These are phyloP conservation scores for Clarias gariepinus DNA, from an alignment of 2,113 vertebrate species.

Conservation along the genomic window DNA sequence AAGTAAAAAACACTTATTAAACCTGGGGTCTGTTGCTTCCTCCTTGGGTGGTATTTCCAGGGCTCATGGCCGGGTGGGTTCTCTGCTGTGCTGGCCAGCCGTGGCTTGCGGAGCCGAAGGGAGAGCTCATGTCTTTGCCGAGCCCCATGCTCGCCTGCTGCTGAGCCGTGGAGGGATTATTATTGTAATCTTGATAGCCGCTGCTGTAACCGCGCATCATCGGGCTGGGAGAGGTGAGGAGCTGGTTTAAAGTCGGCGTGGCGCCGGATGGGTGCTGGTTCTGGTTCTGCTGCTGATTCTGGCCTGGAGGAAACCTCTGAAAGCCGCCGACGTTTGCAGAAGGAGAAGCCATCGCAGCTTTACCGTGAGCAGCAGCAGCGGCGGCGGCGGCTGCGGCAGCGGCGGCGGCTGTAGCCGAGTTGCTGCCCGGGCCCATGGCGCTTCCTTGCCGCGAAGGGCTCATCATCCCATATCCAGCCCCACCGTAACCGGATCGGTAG, in stretches of 20 bases:
- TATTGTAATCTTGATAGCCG: constrained; percentile 82
- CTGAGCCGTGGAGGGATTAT: constrained; percentile 67
- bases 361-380: constrained; percentile 68
- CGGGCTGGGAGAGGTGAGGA: constrained; percentile 88
- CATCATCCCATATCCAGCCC: constrained; percentile 79
- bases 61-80: constrained; percentile 82
- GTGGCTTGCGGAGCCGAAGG: constrained; percentile 80
- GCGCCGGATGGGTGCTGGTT: constrained; percentile 82
- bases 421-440: constrained; percentile 77
- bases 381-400: constrained; percentile 13
- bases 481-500: constrained; percentile 80
- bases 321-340: constrained; percentile 72
- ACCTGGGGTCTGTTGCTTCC: constrained; percentile 82
- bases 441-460: constrained; percentile 80
- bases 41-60: constrained; percentile 79
- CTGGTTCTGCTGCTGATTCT: constrained; percentile 72
- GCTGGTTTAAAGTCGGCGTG: constrained; percentile 89
- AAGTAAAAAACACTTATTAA: background rate
- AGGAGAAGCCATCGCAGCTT: constrained; percentile 69
- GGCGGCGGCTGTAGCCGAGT: constrained; percentile 47
- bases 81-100: constrained; percentile 86
- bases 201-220: constrained; percentile 87
- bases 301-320: constrained; percentile 82
- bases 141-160: constrained; percentile 73
- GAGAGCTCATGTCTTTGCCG: constrained; percentile 82